Evolutionary conservation across 2,888 invertebrate species (phyloP).

Genomic region (Ophion slaviceki): DNA sequence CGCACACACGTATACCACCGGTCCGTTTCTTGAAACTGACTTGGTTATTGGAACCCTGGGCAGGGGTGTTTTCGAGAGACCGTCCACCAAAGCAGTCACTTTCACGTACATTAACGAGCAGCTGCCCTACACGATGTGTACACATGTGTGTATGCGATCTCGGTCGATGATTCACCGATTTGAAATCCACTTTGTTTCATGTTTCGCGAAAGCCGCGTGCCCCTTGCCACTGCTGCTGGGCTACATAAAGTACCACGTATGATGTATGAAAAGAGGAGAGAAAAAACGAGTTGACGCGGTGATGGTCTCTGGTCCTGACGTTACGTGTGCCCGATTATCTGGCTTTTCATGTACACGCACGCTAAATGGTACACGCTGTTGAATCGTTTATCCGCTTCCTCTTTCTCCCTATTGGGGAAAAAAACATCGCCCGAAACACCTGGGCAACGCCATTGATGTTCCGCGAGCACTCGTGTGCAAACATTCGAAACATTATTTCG

Average conservation of each 20-base stretch:
- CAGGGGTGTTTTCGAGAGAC: background rate
- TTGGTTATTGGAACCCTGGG: background rate
- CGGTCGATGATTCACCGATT: conserved; percentile 77
- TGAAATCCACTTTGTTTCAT: conserved; percentile 78
- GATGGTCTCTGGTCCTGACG: background rate
- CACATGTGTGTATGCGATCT: conserved; percentile 44
- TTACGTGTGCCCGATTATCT: conserved; percentile 8
- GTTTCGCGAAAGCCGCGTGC: conserved; percentile 15
- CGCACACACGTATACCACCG: background rate
- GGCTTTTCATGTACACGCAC: conserved; percentile 15
- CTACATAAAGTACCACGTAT: conserved; percentile 30
- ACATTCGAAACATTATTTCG: conserved; percentile 29
- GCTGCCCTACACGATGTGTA: background rate
- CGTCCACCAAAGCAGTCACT: conserved; percentile 23
- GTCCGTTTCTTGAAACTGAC: conserved; percentile 26
- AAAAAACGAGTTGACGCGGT: conserved; percentile 9
- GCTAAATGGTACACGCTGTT: background rate
- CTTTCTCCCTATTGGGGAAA: background rate
- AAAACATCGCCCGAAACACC: conserved; percentile 8
- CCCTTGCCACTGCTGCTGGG: background rate
- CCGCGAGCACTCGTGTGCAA: conserved; percentile 5
- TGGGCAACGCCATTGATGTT: conserved; percentile 3
- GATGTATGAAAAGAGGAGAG: background rate
- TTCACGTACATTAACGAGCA: conserved; percentile 9
- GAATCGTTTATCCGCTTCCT: conserved; percentile 11